Evolutionary conservation across 2,113 vertebrate genomes (phyloP).

Genomic region (Toxotes jaculatrix): DNA sequence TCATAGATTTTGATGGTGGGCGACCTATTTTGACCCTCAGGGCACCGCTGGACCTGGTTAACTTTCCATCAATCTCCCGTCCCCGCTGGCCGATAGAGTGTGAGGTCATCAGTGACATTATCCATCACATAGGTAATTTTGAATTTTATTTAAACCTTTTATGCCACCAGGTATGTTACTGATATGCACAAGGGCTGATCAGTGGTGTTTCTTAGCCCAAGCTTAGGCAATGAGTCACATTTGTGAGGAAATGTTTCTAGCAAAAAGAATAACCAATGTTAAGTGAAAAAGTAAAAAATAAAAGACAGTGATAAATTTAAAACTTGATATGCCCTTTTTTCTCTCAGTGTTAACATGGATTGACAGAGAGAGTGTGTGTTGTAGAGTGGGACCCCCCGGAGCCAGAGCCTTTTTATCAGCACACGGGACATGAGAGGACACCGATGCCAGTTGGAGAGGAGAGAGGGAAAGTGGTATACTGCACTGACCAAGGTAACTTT

Average conservation of each 20-base stretch:
- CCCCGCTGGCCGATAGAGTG: conserved; percentile 91
- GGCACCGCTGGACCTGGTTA: conserved; percentile 84
- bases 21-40: conserved; percentile 77
- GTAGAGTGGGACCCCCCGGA: conserved; percentile 90
- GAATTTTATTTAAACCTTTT: background rate
- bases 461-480: conserved; percentile 86
- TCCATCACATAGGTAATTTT: conserved; percentile 88
- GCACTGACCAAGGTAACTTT: conserved; percentile 85
- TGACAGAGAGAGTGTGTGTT: conserved; percentile 17
- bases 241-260: background rate
- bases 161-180: background rate
- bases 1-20: conserved; percentile 71
- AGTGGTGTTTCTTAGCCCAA: background rate
- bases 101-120: conserved; percentile 87
- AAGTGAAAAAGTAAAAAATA: too few species aligned
- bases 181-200: background rate
- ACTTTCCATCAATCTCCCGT: conserved; percentile 64
- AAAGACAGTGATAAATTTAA: too few species aligned
- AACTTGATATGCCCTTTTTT: background rate
- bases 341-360: background rate
- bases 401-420: conserved; percentile 89
- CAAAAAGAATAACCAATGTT: background rate
- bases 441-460: conserved; percentile 70
- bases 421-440: conserved; percentile 73
- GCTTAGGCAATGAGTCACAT: background rate